These are phyloP conservation scores for Temnopleurus reevesii DNA, from an alignment of 53 echinoderm and acorn worm species.

Conservation along the genomic window DNA sequence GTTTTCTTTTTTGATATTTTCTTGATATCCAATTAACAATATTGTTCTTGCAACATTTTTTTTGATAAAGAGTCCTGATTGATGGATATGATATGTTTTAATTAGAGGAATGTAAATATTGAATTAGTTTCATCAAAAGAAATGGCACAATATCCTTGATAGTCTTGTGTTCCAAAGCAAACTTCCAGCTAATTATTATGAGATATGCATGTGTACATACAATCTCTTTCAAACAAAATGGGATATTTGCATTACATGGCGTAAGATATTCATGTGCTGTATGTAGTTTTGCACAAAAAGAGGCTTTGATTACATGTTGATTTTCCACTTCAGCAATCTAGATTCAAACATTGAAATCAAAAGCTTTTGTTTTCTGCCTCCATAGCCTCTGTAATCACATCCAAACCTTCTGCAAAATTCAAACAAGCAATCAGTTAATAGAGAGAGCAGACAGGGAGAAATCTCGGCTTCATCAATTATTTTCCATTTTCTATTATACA, in stretches of 20 bases:
- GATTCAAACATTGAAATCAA: neutral
- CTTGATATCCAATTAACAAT: too few species aligned
- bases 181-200: too few species aligned
- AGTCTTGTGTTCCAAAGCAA: too few species aligned
- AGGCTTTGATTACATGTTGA: conserved; percentile 4
- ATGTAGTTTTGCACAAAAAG: neutral
- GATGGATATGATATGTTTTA: too few species aligned
- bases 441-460: neutral
- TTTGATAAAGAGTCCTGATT: too few species aligned
- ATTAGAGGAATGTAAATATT: too few species aligned
- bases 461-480: conserved; percentile 52
- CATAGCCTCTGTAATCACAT: neutral
- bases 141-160: too few species aligned
- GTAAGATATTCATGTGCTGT: neutral
- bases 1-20: too few species aligned
- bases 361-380: neutral
- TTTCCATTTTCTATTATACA: conserved; percentile 38
- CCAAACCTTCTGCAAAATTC: conserved; percentile 19
- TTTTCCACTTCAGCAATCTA: neutral
- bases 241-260: neutral
- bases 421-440: conserved; percentile 49
- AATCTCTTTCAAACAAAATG: neutral
- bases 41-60: too few species aligned
- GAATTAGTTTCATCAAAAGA: too few species aligned
- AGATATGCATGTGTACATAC: too few species aligned